Conservation (phyloP, 2,113 vertebrate species). For the pig (Sus scrofa) region DNA sequence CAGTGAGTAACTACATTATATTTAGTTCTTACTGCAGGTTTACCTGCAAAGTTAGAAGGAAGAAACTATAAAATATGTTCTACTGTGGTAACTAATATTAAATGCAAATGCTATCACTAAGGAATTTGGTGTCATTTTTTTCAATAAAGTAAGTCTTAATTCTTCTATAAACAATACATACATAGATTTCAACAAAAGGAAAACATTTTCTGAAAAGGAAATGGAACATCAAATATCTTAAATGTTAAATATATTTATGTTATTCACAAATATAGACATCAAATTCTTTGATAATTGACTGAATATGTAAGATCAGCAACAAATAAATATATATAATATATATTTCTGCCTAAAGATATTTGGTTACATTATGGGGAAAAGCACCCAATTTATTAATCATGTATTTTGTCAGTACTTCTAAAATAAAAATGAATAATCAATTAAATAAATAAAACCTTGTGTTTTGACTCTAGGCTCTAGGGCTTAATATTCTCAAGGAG, state of each 20-base stretch:
- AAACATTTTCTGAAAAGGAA: constrained; percentile 3
- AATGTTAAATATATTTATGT: neutral
- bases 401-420: neutral
- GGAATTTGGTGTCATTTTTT: neutral
- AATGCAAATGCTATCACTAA: neutral
- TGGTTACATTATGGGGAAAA: neutral
- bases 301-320: neutral
- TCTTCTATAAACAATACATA: constrained; percentile 4
- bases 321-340: neutral
- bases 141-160: neutral
- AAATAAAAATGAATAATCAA: neutral
- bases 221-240: neutral
- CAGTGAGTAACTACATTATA: neutral
- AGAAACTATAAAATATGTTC: neutral
- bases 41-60: neutral
- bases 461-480: neutral
- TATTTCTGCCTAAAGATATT: neutral
- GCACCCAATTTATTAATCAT: neutral
- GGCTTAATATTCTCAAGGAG: constrained; percentile 2
- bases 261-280: neutral
- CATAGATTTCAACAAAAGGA: neutral
- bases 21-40: neutral
- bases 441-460: neutral
- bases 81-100: neutral
- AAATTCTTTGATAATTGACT: neutral